Evolutionary conservation across 2,888 invertebrate genomes (phyloP).

Genomic region (Acrobasis suavella): DNA sequence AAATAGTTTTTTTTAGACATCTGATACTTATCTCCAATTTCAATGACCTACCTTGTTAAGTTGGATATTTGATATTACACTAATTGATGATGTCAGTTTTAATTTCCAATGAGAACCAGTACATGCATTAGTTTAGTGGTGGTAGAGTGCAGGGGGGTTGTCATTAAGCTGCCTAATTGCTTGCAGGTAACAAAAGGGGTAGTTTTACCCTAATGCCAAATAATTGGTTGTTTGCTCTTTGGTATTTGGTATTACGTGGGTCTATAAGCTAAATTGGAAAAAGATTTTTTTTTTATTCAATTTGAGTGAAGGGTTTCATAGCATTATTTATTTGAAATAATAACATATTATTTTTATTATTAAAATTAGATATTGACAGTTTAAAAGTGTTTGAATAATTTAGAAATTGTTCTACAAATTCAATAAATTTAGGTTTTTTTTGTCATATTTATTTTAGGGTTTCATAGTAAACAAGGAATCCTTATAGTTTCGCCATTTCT

Average conservation of each 20-base stretch:
- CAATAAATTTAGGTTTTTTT: no score
- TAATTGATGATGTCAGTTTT: background rate
- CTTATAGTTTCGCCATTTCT: no score
- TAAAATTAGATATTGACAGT: no score
- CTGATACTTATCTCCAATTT: background rate
- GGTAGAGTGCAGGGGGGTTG: conserved; percentile 29
- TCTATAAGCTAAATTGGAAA: conserved; percentile 11
- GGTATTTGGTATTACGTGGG: conserved; percentile 12
- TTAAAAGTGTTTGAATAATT: no score
- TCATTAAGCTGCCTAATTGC: conserved; percentile 34
- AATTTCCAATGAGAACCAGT: background rate
- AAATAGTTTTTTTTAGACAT: background rate
- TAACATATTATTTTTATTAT: no score
- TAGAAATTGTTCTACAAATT: no score
- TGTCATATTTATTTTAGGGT: no score
- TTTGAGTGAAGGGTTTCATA: background rate
- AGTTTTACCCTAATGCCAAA: conserved; percentile 33
- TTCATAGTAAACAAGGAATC: no score
- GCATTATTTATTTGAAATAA: background rate
- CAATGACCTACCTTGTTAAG: background rate
- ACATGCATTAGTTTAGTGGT: conserved; percentile 32
- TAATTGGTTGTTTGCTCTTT: conserved; percentile 20
- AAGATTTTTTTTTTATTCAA: background rate
- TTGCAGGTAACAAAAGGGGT: conserved; percentile 32
- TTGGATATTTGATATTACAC: background rate